Conservation (phyloP, 2,888 invertebrate species). For the Globia sparganii region DNA sequence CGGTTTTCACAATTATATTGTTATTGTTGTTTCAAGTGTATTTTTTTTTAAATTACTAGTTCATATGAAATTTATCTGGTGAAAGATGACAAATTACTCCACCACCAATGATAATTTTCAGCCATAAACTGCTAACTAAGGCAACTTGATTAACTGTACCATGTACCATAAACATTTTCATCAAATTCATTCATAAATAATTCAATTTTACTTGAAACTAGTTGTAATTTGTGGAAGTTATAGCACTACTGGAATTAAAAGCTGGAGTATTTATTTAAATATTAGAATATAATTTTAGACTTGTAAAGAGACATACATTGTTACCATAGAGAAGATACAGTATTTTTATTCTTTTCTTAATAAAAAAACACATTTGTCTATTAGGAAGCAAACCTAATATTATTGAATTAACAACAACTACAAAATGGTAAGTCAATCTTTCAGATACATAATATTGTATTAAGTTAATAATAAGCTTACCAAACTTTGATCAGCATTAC, state of each 20-base stretch:
- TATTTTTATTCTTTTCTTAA: too few species aligned
- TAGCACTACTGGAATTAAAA: too few species aligned
- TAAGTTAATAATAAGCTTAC: slow-evolving; percentile 71
- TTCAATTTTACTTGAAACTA: not conserved
- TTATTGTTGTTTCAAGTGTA: not conserved
- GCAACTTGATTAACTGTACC: not conserved
- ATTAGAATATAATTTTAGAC: too few species aligned
- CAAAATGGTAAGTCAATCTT: too few species aligned
- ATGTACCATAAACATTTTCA: not conserved
- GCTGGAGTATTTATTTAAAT: too few species aligned
- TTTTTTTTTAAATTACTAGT: not conserved
- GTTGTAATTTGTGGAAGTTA: too few species aligned
- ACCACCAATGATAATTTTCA: not conserved
- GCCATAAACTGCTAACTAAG: not conserved
- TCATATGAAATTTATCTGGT: not conserved
- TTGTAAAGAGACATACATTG: too few species aligned
- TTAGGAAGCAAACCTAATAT: too few species aligned
- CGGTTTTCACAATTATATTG: not conserved
- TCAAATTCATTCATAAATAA: not conserved
- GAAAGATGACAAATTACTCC: not conserved
- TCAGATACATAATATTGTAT: not conserved
- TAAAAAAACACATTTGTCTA: too few species aligned
- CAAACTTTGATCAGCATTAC: slow-evolving; percentile 78
- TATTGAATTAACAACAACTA: too few species aligned
- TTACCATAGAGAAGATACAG: too few species aligned